phyloP scores from a whole-genome alignment of 2,888 invertebrate genomes.

The Thymelicus acteon region DNA sequence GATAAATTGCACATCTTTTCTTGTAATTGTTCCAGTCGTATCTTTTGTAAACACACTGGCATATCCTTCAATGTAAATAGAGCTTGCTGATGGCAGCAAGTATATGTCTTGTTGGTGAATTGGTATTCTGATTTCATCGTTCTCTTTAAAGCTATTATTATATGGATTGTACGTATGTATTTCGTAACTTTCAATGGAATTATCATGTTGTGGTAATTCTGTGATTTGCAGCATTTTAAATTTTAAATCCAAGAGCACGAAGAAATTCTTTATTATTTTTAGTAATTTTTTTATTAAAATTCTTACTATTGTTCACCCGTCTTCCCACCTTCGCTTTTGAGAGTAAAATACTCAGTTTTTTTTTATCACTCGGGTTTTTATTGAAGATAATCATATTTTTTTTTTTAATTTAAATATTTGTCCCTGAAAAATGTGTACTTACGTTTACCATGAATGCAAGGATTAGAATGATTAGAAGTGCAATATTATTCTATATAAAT shows the following conservation, averaged over 20 bases:
- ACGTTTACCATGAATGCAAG: too few species aligned
- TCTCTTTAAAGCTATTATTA: constrained; percentile 40
- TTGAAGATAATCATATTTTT: too few species aligned
- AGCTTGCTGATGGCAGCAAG: constrained; percentile 41
- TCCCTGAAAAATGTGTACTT: too few species aligned
- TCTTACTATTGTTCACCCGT: too few species aligned
- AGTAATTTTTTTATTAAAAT: constrained; percentile 3
- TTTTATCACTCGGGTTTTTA: too few species aligned
- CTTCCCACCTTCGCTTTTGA: too few species aligned
- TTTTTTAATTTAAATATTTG: too few species aligned
- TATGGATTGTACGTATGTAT: constrained; percentile 42
- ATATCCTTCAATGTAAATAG: constrained; percentile 34
- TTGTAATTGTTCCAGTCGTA: not conserved
- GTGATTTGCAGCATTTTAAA: constrained; percentile 30
- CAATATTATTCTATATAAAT: too few species aligned
- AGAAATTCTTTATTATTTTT: constrained; percentile 21
- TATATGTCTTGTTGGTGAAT: constrained; percentile 40
- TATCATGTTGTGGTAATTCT: constrained; percentile 37
- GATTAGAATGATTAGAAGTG: too few species aligned
- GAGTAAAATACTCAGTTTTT: too few species aligned
- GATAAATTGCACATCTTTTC: not conserved
- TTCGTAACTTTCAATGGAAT: constrained; percentile 41
- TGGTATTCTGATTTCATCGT: constrained; percentile 42
- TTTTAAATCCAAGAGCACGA: not conserved
- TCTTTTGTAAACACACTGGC: not conserved